phyloP scores from a whole-genome alignment of 2,888 invertebrate genomes.

The Margaritifera margaritifera region DNA sequence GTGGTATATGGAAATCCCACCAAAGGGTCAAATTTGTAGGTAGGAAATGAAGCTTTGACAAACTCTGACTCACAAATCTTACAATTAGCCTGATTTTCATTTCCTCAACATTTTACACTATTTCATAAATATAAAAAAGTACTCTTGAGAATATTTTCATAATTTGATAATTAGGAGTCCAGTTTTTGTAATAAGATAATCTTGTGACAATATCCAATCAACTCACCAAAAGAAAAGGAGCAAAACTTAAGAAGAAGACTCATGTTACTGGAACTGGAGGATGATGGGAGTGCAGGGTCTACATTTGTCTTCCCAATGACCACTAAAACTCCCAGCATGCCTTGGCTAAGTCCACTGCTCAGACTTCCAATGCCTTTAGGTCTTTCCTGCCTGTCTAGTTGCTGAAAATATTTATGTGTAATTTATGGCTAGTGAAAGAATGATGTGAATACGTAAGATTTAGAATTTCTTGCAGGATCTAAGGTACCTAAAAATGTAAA shows the following conservation, averaged over 20 bases:
- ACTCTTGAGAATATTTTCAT: no score
- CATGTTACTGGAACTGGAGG: slow-evolving; percentile 39
- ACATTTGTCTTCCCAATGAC: slow-evolving; percentile 47
- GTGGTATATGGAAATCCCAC: no score
- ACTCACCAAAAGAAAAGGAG: slow-evolving; percentile 33
- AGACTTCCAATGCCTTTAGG: slow-evolving; percentile 59
- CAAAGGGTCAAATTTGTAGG: no score
- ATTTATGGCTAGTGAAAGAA: neutral
- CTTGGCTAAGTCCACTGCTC: slow-evolving; percentile 23
- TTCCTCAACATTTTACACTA: no score
- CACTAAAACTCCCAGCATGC: slow-evolving; percentile 44
- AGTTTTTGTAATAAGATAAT: no score
- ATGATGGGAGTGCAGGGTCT: slow-evolving; percentile 53
- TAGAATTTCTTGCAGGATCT: no score
- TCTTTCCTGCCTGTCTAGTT: slow-evolving; percentile 53
- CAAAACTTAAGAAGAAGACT: slow-evolving; percentile 53
- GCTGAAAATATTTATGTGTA: slow-evolving; percentile 29
- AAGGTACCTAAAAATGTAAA: neutral
- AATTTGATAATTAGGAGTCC: no score
- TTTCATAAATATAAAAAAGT: no score
- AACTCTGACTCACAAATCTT: no score
- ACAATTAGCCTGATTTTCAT: no score
- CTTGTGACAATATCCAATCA: neutral
- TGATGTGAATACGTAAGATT: neutral
- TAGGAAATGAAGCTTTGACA: no score